Conservation (phyloP, 2,113 vertebrate genomes). For the Leptobrachium leishanense region DNA sequence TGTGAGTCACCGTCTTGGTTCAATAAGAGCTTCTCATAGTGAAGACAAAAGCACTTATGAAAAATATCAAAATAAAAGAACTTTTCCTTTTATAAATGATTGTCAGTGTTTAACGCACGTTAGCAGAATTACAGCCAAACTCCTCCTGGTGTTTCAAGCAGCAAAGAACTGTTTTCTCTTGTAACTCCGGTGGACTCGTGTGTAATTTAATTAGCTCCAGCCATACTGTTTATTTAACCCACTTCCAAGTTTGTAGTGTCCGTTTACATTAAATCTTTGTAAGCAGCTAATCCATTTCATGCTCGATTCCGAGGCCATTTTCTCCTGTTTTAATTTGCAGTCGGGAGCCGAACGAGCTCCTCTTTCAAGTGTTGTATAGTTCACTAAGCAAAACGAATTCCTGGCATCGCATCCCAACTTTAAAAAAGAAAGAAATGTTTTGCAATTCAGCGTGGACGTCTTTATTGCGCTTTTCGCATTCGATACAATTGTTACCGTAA, state of each 20-base stretch:
- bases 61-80: too few relatives aligned
- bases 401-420: background rate
- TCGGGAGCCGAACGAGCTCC: background rate
- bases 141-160: background rate
- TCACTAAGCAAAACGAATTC: background rate
- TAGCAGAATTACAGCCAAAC: background rate
- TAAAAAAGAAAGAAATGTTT: background rate
- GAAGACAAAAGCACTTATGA: too few relatives aligned
- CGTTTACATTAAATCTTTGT: background rate
- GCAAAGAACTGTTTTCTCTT: slow-evolving; percentile 8
- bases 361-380: background rate
- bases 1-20: too few relatives aligned
- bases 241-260: background rate
- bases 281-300: slow-evolving; percentile 44
- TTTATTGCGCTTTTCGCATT: background rate
- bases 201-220: slow-evolving; percentile 12
- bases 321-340: slow-evolving; percentile 8
- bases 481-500: too few relatives aligned
- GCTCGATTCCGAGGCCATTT: slow-evolving; percentile 6
- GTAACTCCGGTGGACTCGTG: background rate
- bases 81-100: too few relatives aligned
- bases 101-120: background rate
- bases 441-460: background rate
- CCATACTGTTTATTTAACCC: slow-evolving; percentile 15
- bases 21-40: too few relatives aligned